Evolutionary conservation across 2,888 invertebrate genomes (phyloP).

Genomic region (Branchipolynoe longqiensis): DNA sequence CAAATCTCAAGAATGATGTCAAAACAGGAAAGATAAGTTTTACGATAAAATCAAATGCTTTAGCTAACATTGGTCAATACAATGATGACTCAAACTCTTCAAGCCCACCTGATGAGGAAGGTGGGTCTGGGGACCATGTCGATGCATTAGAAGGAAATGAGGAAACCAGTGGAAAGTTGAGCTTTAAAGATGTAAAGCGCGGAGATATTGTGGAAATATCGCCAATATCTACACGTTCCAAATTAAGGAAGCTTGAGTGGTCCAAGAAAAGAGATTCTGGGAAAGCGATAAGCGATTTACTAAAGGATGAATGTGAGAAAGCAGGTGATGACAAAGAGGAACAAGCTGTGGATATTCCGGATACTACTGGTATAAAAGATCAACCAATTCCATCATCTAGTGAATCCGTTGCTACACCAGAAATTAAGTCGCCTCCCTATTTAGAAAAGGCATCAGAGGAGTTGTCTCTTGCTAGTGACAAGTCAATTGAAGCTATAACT

Average conservation of each 20-base stretch:
- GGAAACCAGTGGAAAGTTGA: background rate
- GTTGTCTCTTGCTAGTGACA: background rate
- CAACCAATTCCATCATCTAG: background rate
- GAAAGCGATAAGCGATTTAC: background rate
- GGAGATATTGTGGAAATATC: conserved; percentile 26
- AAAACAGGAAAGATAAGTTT: conserved; percentile 36
- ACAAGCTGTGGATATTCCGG: background rate
- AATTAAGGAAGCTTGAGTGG: conserved; percentile 21
- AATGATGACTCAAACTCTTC: conserved; percentile 35
- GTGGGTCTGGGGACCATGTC: background rate
- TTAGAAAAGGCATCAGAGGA: conserved; percentile 9
- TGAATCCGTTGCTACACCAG: background rate
- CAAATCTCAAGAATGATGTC: conserved; percentile 30
- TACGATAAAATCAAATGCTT: conserved; percentile 37
- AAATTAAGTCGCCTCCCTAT: no score
- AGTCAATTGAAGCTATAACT: background rate
- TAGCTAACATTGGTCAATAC: conserved; percentile 12
- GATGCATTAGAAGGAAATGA: no score
- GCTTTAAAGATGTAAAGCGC: background rate
- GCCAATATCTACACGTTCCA: background rate
- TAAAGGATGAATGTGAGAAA: background rate
- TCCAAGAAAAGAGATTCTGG: background rate
- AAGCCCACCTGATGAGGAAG: background rate
- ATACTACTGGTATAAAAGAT: background rate
- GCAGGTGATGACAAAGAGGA: background rate